Evolutionary conservation across 2,888 invertebrate genomes (phyloP).

Genomic region (Parelbella ahira): DNA sequence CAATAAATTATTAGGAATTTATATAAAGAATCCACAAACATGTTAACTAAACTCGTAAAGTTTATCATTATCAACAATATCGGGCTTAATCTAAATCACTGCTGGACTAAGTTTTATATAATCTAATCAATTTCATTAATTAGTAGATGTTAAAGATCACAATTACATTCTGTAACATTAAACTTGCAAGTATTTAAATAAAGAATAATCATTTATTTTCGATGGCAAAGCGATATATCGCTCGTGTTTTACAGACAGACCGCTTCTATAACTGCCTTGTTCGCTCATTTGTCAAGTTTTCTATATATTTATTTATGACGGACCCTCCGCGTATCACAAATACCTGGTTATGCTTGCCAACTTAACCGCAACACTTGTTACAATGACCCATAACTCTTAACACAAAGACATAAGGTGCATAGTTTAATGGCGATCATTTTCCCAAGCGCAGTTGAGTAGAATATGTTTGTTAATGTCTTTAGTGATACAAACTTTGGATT

Average conservation of each 20-base stretch:
- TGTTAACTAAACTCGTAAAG: too few species aligned
- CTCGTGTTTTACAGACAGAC: constrained; percentile 36
- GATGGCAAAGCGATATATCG: constrained; percentile 15
- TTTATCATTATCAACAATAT: too few species aligned
- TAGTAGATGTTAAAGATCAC: too few species aligned
- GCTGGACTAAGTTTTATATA: too few species aligned
- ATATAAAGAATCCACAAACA: too few species aligned
- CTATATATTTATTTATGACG: constrained; percentile 74
- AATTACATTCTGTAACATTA: too few species aligned
- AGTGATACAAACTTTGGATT: constrained; percentile 13
- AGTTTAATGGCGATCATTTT: constrained; percentile 25
- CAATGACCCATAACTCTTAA: too few species aligned
- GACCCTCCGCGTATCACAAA: constrained; percentile 68
- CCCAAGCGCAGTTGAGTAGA: constrained; percentile 16
- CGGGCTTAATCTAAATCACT: too few species aligned
- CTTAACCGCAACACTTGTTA: too few species aligned
- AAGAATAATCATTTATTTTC: constrained; percentile 13
- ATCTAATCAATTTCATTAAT: too few species aligned
- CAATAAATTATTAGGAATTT: too few species aligned
- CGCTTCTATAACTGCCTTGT: constrained; percentile 67
- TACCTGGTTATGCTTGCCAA: constrained; percentile 44
- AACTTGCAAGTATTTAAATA: constrained; percentile 5
- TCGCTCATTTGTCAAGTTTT: constrained; percentile 74
- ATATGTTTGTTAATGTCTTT: constrained; percentile 35
- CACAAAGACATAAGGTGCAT: constrained; percentile 34